phyloP scores from a whole-genome alignment of 2,888 invertebrate genomes.

The Stegophylla sp. region DNA sequence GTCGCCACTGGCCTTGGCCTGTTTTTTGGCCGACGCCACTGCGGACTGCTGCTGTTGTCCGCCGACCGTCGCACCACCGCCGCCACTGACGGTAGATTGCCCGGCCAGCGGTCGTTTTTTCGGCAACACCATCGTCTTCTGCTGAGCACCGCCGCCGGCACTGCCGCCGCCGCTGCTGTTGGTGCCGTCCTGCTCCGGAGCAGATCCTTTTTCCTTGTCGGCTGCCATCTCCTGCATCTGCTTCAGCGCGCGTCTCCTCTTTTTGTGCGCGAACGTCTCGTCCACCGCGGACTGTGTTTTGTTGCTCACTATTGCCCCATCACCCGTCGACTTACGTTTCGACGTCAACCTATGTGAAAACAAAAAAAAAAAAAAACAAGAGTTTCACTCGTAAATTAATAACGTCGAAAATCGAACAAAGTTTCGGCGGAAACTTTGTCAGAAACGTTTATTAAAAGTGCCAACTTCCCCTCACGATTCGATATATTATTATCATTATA shows the following conservation, averaged over 20 bases:
- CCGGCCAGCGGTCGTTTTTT: constrained; percentile 41
- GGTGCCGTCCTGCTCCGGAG: background rate
- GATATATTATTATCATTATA: background rate
- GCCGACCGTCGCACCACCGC: constrained; percentile 62
- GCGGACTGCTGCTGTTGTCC: constrained; percentile 59
- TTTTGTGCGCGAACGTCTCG: constrained; percentile 53
- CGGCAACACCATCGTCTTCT: constrained; percentile 50
- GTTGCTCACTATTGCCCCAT: constrained; percentile 23
- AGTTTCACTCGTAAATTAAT: background rate
- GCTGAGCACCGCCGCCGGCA: constrained; percentile 60
- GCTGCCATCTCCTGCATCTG: constrained; percentile 43
- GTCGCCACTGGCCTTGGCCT: constrained; percentile 61
- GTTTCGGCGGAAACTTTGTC: background rate
- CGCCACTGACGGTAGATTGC: constrained; percentile 61
- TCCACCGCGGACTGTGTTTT: constrained; percentile 25
- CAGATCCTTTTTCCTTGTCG: constrained; percentile 34
- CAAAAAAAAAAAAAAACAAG: background rate
- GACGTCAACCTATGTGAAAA: constrained; percentile 21
- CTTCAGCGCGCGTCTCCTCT: constrained; percentile 42
- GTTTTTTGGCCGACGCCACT: constrained; percentile 63
- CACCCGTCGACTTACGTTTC: constrained; percentile 48
- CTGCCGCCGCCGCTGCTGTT: constrained; percentile 50
- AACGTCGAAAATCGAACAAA: background rate
- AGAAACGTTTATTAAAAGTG: background rate
- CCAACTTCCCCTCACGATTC: background rate